Conservation (phyloP, 1,140 invertebrate species). For the Aethina tumida region DNA sequence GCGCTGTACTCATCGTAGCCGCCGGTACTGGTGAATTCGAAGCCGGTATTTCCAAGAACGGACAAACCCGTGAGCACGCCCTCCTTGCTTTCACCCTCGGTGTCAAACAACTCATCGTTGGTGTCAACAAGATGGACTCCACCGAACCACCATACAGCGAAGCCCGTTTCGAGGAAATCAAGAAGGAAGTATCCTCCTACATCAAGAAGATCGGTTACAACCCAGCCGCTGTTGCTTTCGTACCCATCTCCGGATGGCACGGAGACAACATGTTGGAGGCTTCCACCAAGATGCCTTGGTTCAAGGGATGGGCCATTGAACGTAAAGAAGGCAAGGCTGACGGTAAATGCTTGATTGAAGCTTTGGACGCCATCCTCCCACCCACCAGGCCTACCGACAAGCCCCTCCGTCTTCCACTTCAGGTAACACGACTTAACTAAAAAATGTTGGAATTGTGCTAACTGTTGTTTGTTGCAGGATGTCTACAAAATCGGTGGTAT, state of each 20-base stretch:
- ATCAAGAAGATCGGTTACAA: slow-evolving; percentile 96
- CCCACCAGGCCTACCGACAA: slow-evolving; percentile 81
- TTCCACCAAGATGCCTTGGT: slow-evolving; percentile 75
- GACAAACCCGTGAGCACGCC: slow-evolving; percentile 90
- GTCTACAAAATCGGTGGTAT: slow-evolving; percentile 99
- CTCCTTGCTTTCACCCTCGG: slow-evolving; percentile 88
- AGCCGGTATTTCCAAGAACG: slow-evolving; percentile 92
- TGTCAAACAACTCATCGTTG: slow-evolving; percentile 90
- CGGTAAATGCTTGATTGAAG: slow-evolving; percentile 79
- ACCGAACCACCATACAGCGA: slow-evolving; percentile 85
- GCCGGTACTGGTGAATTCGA: slow-evolving; percentile 91
- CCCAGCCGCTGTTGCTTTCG: slow-evolving; percentile 80
- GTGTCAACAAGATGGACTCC: slow-evolving; percentile 94
- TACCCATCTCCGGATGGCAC: slow-evolving; percentile 91
- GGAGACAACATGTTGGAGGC: slow-evolving; percentile 88
- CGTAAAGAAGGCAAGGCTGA: slow-evolving; percentile 75
- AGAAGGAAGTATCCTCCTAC: slow-evolving; percentile 82
- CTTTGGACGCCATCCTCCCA: slow-evolving; percentile 79
- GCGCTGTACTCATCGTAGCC: slow-evolving; percentile 86
- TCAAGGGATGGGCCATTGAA: slow-evolving; percentile 83
- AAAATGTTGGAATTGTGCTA: too few species aligned
- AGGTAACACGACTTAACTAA: slow-evolving; percentile 36
- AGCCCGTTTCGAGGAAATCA: slow-evolving; percentile 81
- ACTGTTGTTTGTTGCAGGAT: slow-evolving; percentile 46
- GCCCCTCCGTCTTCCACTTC: slow-evolving; percentile 80